Evolutionary conservation across 1,140 invertebrate genomes (phyloP), one percentile per base, ranked within the genome.

Genomic region (Heliothis subflexa): DNA sequence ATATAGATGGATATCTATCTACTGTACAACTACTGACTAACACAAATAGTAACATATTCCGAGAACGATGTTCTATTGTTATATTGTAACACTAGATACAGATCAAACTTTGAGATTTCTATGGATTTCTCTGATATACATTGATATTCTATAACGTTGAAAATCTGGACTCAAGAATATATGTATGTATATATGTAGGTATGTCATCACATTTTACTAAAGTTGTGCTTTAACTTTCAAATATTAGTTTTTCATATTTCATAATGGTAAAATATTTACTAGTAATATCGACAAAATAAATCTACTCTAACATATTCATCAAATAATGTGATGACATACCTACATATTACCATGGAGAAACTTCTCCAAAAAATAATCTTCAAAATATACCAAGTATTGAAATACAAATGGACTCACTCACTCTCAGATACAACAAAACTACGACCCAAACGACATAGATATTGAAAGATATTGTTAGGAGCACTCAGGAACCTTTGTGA

Each of bases 401-500:
- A 33, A 33, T 33, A 55, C 0, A 21, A n/a, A 55, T 10, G 1
- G 0, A 18, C n/a, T 18, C 18, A 18, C 16, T 18, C 2, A 13
- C 21, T 16, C 21, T 11, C 12, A 2, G 13, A 11, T 57, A 57
- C 18, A 57, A 16, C 40, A 64, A 64, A 64, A n/a, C 45, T 64
- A 10, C 5, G 21, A 18, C n/a, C 61, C 3, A 40, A 18, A 47
- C 40, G 61, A 47, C 16, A 47, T 16, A 47, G 9, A 47, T 64
- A 64, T 64, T 64, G 61, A 47, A 64, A 64, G 61, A 47, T 64
- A 64, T 64, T 64, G 61, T 45, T 47, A 45, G 61, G 45, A 64
- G 61, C 61, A 64, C 61, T 64, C 61, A 64, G 61, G 0, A 12
- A 16, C 61, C 40, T 64, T 47, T 64, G 61, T 64, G 12, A 64